Base-by-base conservation (phyloP, 2,113 vertebrate species). In the Petroica traversi region DNA sequence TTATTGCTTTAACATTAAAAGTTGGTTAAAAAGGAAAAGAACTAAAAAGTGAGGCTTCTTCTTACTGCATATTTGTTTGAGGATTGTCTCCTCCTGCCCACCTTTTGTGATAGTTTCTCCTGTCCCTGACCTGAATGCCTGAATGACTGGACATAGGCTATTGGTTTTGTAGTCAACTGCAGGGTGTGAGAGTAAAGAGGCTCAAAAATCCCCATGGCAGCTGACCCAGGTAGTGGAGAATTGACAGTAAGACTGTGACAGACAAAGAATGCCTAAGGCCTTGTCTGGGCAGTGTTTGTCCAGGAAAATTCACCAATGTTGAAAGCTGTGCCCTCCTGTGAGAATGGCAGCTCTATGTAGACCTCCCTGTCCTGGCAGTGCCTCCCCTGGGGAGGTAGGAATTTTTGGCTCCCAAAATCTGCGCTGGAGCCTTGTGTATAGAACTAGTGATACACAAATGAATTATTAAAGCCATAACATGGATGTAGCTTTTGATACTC, bases 121-220 rank as follows among this genome's bases (percentile, higher is more conserved):
- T 84, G 5, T 49, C 62, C 18, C 14, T 77, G 19, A 40, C 26
- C 29, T 43, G 24, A 36, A 67, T 67, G 29, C 48, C 29, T 54
- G 62, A 52, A 31, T 22, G 3, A 8, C 15, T 33, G 54, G 18
- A 57, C 0, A 0, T 45, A 11, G 46, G 34, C 8, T 89, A 26
- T 12, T 79, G 13, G 22, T 16, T 82, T 36, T 92, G 31, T 36
- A 68, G 22, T 63, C 34, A 41, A 0, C 16, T 83, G 29, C 16
- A 20, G 12, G 0, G 2, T 57, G 8, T 0, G 3, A 90, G 43
- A 29, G 12, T 25, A 61, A 52, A 72, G 41, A 67, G 31, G 51
- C 25, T 40, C 43, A 78, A 72, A 90, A 84, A 31, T 10, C 46
- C 26, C 33, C 59, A 7, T 8, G 34, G 31, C 38, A 58, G 29